Conservation (phyloP, 2,888 invertebrate genomes). For the Agriopis leucophaearia region DNA sequence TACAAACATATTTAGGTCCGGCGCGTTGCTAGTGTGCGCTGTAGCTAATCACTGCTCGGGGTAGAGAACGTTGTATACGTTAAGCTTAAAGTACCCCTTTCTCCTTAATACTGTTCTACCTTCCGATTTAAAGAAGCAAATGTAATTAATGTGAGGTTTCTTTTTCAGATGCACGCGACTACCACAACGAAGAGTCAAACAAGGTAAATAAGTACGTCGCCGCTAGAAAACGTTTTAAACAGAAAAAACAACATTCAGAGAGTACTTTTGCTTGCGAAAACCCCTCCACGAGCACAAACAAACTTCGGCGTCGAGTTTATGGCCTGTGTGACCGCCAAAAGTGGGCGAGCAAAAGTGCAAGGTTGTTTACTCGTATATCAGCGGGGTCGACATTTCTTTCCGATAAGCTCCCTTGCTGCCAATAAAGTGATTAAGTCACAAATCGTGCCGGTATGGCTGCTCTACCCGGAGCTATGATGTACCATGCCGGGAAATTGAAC, state of each 20-base stretch:
- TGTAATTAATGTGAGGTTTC: constrained; percentile 42
- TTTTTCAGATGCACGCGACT: constrained; percentile 78
- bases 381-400: constrained; percentile 77
- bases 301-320: constrained; percentile 80
- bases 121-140: constrained; percentile 35
- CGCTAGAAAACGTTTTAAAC: constrained; percentile 54
- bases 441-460: constrained; percentile 75
- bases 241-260: constrained; percentile 65
- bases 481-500: constrained; percentile 48
- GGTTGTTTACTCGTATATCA: constrained; percentile 85
- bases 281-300: constrained; percentile 72
- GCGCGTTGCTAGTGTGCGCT: constrained; percentile 71
- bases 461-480: constrained; percentile 59
- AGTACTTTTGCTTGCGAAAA: constrained; percentile 50
- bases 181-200: constrained; percentile 69
- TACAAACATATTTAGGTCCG: constrained; percentile 86
- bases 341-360: constrained; percentile 81
- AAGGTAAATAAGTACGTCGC: constrained; percentile 67
- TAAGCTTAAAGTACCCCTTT: constrained; percentile 72
- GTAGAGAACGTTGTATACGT: constrained; percentile 66
- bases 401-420: constrained; percentile 85
- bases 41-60: constrained; percentile 79
- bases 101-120: constrained; percentile 60
- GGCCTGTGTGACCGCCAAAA: constrained; percentile 82
- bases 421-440: constrained; percentile 87